Evolutionary conservation across 2,797 vertebrate species (phyloP).

Genomic region (Sebastes minor): DNA sequence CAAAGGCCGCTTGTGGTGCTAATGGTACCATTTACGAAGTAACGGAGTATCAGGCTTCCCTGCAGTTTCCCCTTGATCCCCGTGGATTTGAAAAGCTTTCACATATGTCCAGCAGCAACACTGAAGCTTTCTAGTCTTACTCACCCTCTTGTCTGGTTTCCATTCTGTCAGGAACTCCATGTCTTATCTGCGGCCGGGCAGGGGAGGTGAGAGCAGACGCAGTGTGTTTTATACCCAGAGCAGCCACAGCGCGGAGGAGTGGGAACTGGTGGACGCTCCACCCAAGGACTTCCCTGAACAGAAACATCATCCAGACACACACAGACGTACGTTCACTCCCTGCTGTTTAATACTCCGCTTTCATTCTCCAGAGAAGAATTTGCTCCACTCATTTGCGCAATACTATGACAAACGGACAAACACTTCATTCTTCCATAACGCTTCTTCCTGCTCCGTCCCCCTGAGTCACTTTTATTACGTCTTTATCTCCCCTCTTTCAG

Average conservation of each 20-base stretch:
- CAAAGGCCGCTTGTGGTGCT: not conserved
- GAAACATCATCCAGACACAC: conserved; percentile 80
- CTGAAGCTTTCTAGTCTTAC: not conserved
- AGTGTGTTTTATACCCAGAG: conserved; percentile 91
- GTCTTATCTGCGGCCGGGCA: conserved; percentile 88
- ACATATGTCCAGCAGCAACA: not conserved
- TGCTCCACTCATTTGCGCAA: not conserved
- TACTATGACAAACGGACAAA: not conserved
- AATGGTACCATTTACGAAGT: not conserved
- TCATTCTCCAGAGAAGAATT: not conserved
- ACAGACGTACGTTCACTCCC: conserved; percentile 63
- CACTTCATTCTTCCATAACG: not conserved
- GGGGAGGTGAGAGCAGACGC: conserved; percentile 86
- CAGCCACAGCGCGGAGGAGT: conserved; percentile 81
- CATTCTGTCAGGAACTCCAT: conserved; percentile 89
- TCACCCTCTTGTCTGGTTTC: not conserved
- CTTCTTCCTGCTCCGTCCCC: not conserved
- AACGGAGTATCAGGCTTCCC: not conserved
- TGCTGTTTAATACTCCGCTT: not conserved
- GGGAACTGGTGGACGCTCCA: conserved; percentile 92
- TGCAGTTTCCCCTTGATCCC: not conserved
- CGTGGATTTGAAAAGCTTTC: not conserved
- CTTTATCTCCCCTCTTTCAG: conserved; percentile 49
- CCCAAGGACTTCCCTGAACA: conserved; percentile 89
- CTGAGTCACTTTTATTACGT: not conserved